Evolutionary conservation across 2,113 vertebrate species (phyloP).

Genomic region (Amblyornis subalaris): DNA sequence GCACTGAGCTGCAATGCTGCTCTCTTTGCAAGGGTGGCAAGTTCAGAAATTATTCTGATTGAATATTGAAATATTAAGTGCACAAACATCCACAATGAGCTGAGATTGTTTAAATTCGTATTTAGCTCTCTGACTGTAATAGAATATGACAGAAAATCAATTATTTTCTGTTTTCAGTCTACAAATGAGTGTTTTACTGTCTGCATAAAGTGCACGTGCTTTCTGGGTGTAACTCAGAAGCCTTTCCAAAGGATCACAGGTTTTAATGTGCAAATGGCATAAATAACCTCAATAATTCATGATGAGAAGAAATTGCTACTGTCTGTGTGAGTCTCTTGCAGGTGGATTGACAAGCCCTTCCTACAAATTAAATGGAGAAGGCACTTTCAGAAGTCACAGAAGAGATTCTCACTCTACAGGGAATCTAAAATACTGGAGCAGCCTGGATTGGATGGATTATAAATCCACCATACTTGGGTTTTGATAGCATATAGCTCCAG

Average conservation of each 20-base stretch:
- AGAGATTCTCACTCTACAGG: neutral
- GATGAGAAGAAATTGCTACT: neutral
- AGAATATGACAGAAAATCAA: slow-evolving; percentile 52
- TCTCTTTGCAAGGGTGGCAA: neutral
- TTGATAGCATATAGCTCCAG: neutral
- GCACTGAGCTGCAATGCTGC: neutral
- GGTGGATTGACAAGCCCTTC: neutral
- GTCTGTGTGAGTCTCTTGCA: neutral
- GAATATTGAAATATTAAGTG: neutral
- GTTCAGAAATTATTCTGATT: neutral
- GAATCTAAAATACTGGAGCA: neutral
- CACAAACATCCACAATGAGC: neutral
- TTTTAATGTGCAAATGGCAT: neutral
- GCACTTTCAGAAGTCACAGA: neutral
- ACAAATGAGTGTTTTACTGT: slow-evolving; percentile 7
- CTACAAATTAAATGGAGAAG: neutral
- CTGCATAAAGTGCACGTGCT: neutral
- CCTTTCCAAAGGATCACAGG: neutral
- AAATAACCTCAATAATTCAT: neutral
- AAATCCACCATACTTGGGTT: neutral
- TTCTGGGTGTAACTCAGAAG: slow-evolving; percentile 38
- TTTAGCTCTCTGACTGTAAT: slow-evolving; percentile 17
- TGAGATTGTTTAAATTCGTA: neutral
- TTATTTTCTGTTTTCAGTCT: slow-evolving; percentile 32
- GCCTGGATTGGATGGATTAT: neutral